A percentile compares a stretch with the other conserved stretches of the same genome.
Evolutionary conservation across 2,797 vertebrate genomes (phyloP).

Genomic region (Columba guinea): DNA sequence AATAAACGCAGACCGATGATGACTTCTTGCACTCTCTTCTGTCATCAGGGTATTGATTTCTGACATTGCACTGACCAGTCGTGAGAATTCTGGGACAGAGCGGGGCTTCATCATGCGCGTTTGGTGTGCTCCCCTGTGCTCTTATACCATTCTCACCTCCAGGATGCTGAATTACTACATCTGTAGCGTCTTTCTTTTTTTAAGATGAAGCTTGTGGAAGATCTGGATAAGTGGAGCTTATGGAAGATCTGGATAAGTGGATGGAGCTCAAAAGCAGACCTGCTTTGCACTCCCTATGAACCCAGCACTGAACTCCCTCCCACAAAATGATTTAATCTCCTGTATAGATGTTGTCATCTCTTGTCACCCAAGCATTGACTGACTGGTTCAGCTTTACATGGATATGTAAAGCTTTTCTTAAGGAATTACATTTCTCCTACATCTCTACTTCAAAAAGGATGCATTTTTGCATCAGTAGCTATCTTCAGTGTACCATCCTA

Average conservation of each 20-base stretch:
- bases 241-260: neutral
- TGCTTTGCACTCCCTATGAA: neutral
- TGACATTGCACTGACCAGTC: neutral
- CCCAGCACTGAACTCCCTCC: neutral
- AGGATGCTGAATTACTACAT: neutral
- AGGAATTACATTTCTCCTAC: neutral
- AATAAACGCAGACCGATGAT: neutral
- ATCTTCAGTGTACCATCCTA: neutral
- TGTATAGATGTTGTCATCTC: neutral
- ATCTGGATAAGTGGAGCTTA: neutral
- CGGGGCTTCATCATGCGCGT: accelerated
- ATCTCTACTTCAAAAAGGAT: neutral
- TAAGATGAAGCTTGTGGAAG: neutral
- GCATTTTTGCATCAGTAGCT: neutral
- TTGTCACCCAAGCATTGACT: neutral
- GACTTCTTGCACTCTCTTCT: neutral
- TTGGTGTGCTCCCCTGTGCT: neutral
- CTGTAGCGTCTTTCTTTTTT: neutral
- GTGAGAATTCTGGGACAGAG: neutral
- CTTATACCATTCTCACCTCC: neutral
- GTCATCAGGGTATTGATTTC: neutral
- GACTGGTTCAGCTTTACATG: neutral
- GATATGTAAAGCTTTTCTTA: neutral
- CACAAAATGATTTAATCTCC: neutral
- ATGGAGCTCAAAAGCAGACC: neutral